Percentiles rank a stretch among this genome's conserved stretches.
phyloP scores from a whole-genome alignment of 2,113 vertebrate genomes.

The Phaethon lepturus region DNA sequence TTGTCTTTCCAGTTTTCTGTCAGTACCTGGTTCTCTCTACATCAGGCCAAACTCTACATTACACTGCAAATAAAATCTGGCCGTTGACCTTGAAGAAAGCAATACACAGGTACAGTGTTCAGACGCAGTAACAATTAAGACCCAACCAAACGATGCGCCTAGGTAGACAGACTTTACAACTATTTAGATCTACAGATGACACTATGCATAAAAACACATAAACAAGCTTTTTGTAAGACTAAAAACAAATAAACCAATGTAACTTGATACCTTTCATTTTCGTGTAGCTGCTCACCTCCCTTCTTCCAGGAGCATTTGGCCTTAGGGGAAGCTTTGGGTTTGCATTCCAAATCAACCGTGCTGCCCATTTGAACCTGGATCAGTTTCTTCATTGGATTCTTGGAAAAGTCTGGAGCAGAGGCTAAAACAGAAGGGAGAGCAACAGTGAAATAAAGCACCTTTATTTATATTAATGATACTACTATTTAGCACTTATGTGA shows the following conservation, averaged over 20 bases:
- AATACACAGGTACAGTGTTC: neutral
- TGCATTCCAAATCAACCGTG: constrained; percentile 90
- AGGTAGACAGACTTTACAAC: neutral
- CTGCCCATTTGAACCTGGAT: constrained; percentile 90
- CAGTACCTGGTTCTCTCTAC: neutral
- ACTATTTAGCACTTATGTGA: neutral
- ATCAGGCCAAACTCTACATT: neutral
- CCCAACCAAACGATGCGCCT: neutral
- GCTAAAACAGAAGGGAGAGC: constrained; percentile 74
- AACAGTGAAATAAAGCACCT: constrained; percentile 10
- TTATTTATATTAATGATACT: neutral
- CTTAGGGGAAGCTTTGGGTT: constrained; percentile 89
- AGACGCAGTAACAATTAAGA: neutral
- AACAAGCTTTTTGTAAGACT: neutral
- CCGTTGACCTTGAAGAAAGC: neutral
- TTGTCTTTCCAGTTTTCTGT: neutral
- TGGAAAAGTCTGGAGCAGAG: constrained; percentile 91
- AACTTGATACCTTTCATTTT: constrained; percentile 85
- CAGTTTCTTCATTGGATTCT: constrained; percentile 83
- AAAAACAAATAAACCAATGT: constrained; percentile 26
- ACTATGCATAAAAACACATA: neutral
- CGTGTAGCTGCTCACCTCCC: constrained; percentile 83
- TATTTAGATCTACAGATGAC: neutral
- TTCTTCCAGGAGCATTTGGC: constrained; percentile 91
- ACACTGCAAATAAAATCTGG: neutral